A percentile compares a stretch with the other conserved stretches of the same genome.
Conservation (phyloP, 2,888 invertebrate species). For the Microctonus hyperodae region DNA sequence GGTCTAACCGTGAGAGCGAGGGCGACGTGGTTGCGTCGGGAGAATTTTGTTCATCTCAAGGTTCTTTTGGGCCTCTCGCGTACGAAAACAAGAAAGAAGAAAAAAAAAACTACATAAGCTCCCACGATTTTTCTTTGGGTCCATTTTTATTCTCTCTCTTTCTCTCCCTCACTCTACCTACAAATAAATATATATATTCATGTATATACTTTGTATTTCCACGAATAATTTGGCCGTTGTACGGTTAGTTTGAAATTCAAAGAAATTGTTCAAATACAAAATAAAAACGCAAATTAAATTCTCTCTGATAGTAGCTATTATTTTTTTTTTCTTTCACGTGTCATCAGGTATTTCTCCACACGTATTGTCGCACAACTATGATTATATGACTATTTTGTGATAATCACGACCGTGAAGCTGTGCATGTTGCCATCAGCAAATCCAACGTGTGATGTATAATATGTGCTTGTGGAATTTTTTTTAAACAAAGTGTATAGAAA, state of each 20-base stretch:
- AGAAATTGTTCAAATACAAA: background rate
- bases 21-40: slow-evolving; percentile 13
- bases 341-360: slow-evolving; percentile 13
- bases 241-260: background rate
- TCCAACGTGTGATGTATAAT: background rate
- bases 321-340: slow-evolving; percentile 7
- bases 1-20: slow-evolving; percentile 35
- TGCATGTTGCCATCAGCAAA: background rate
- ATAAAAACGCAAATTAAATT: background rate
- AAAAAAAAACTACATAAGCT: slow-evolving; percentile 7
- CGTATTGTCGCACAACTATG: background rate
- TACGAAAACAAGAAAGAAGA: background rate
- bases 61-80: slow-evolving; percentile 21
- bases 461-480: slow-evolving; percentile 10
- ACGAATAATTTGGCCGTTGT: slow-evolving; percentile 24
- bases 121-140: slow-evolving; percentile 22
- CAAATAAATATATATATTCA: background rate
- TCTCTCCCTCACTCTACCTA: background rate
- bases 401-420: background rate
- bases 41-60: slow-evolving; percentile 26
- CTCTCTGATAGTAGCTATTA: background rate
- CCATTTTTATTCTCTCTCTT: too few relatives aligned
- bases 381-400: background rate
- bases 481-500: background rate
- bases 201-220: slow-evolving; percentile 1